Percentiles rank a stretch among this genome's conserved stretches.
These are phyloP conservation scores for Xanthia togata DNA, from an alignment of 2,888 invertebrate species.

Conservation along the genomic window DNA sequence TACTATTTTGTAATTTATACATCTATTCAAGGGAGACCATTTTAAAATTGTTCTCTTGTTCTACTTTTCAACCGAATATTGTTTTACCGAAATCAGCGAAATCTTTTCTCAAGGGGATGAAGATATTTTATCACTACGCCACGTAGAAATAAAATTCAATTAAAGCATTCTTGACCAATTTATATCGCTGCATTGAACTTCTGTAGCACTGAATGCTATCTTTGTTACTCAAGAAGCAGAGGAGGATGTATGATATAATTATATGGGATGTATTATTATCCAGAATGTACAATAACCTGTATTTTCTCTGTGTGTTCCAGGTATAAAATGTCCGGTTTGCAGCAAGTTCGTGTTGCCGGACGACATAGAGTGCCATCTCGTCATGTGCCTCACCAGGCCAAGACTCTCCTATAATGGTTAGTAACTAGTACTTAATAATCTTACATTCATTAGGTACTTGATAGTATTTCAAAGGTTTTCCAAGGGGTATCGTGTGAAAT, in stretches of 20 bases:
- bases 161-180: slow-evolving; percentile 9
- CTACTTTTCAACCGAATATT: neutral
- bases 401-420: slow-evolving; percentile 99
- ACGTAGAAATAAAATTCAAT: neutral
- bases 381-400: slow-evolving; percentile 99
- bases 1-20: neutral
- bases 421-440: slow-evolving; percentile 71
- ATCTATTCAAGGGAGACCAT: neutral
- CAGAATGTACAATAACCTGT: slow-evolving; percentile 19
- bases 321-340: slow-evolving; percentile 99
- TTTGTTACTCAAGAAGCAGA: neutral
- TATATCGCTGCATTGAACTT: neutral
- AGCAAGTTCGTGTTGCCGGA: slow-evolving; percentile 99
- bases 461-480: neutral
- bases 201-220: neutral
- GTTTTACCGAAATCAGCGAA: neutral
- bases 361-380: slow-evolving; percentile 99
- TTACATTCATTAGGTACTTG: neutral
- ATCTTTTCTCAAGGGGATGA: neutral
- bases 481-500: neutral
- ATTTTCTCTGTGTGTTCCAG: slow-evolving; percentile 91
- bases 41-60: neutral
- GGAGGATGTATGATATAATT: too few species aligned
- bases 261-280: neutral
- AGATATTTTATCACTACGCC: neutral